Evolutionary conservation across 2,113 vertebrate species (phyloP).

Genomic region (Hemiprocne comata): DNA sequence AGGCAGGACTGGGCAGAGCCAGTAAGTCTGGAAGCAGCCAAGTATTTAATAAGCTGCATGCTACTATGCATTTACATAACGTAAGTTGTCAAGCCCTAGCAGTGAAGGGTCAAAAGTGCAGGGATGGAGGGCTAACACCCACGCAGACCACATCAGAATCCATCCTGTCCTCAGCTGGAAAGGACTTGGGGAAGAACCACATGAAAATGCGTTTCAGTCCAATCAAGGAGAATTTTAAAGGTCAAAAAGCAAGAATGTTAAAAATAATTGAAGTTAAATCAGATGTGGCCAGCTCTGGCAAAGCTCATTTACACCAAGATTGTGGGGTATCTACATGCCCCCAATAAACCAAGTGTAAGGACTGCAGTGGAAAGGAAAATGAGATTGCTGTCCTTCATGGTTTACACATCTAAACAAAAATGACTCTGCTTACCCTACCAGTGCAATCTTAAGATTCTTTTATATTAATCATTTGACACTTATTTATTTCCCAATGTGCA

Average conservation of each 20-base stretch:
- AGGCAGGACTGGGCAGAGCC: neutral
- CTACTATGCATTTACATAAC: conserved; percentile 31
- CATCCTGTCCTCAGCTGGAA: neutral
- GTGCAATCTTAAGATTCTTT: neutral
- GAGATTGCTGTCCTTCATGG: neutral
- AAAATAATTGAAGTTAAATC: neutral
- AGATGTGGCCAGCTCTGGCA: neutral
- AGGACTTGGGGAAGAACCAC: neutral
- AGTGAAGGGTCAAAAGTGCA: conserved; percentile 55
- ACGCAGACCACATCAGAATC: neutral
- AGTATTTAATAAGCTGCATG: conserved; percentile 33
- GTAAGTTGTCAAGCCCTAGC: conserved; percentile 14
- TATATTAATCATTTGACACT: neutral
- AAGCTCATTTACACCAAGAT: neutral
- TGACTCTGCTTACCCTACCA: neutral
- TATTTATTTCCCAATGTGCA: neutral
- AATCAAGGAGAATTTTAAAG: neutral
- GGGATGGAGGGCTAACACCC: neutral
- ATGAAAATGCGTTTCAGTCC: neutral
- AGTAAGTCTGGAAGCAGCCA: conserved; percentile 15
- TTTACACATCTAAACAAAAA: neutral
- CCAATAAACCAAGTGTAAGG: neutral
- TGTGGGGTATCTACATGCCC: neutral
- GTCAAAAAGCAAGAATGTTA: neutral
- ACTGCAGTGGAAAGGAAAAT: neutral